Conservation (phyloP, 2,113 vertebrate genomes). For the Tachycineta bicolor region DNA sequence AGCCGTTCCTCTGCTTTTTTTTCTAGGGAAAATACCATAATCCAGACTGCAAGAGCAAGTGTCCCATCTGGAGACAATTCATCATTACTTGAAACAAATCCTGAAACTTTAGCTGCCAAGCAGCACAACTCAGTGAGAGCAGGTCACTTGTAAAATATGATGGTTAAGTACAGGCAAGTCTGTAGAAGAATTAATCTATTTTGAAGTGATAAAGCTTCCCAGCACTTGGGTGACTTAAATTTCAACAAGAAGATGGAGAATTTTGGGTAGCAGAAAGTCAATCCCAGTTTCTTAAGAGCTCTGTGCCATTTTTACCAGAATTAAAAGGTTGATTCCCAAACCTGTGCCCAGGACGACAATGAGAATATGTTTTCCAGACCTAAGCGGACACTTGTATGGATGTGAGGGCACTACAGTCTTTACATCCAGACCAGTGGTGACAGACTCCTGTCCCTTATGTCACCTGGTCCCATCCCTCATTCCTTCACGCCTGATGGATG, state of each 20-base stretch:
- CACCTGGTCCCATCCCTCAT: background rate
- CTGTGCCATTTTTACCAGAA: background rate
- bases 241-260: background rate
- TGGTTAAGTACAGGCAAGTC: background rate
- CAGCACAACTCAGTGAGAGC: background rate
- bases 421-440: background rate
- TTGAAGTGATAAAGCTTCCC: background rate
- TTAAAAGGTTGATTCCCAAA: background rate
- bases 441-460: background rate
- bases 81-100: background rate
- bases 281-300: background rate
- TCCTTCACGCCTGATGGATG: background rate
- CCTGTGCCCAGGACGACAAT: background rate
- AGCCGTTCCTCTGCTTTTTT: background rate
- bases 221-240: background rate
- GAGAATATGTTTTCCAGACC: background rate
- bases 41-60: background rate
- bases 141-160: background rate
- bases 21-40: background rate
- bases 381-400: background rate
- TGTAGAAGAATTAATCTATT: background rate
- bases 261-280: background rate
- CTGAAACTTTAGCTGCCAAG: background rate
- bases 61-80: background rate
- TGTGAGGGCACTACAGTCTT: background rate